phyloP scores from a whole-genome alignment of 2,888 invertebrate species.

The Ecdyonurus torrentis region DNA sequence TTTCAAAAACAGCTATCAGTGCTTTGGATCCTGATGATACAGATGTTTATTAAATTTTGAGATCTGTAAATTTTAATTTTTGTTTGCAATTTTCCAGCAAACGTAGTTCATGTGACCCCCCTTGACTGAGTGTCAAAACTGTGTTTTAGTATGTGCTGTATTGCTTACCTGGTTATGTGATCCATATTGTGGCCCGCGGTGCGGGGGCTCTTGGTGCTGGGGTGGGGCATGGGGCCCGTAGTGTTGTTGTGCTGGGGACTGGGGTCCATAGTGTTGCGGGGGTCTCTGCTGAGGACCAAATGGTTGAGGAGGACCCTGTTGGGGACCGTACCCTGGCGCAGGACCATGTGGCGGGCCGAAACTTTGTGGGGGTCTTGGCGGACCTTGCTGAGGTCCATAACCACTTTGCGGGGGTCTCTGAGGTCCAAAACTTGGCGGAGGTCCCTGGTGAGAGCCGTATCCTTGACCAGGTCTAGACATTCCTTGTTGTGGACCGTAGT shows the following conservation, averaged over 20 bases:
- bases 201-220: too few species aligned
- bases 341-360: neutral
- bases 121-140: too few species aligned
- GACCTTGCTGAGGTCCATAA: neutral
- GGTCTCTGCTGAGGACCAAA: neutral
- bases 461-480: neutral
- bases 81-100: too few species aligned
- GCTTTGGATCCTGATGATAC: too few species aligned
- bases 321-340: neutral
- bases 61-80: too few species aligned
- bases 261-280: too few species aligned
- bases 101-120: too few species aligned
- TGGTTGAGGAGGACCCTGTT: neutral
- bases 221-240: too few species aligned
- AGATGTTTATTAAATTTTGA: too few species aligned
- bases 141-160: too few species aligned
- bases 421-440: neutral
- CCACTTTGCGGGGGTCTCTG: neutral
- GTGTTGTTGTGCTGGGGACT: too few species aligned
- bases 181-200: neutral
- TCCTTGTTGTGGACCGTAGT: neutral
- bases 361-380: neutral
- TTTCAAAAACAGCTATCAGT: too few species aligned
- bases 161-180: neutral
- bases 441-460: neutral